Base-by-base conservation (phyloP, 1,140 invertebrate species). In the Adoxophyes honmai region DNA sequence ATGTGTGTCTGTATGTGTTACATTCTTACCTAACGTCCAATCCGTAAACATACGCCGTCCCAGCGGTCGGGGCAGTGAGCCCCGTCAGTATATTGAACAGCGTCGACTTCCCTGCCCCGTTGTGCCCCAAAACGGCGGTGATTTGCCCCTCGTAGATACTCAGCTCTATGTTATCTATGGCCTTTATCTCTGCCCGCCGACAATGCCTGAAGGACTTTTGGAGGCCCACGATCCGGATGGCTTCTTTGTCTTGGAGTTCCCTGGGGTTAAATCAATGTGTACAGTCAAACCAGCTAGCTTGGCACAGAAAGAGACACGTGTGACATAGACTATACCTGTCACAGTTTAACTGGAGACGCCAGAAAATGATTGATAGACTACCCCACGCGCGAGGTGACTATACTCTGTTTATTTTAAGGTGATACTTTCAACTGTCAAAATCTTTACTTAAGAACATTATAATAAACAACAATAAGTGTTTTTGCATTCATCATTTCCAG, bases 61-160 rank as follows among this genome's bases (percentile, higher is more conserved):
- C 97, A 67, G 91, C 90, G 48, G 91, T 92, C 4, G 93, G 93
- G 10, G 93, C 89, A 0, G 95, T 94, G 8, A 97, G 86, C 1
- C 96, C 97, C 1, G 95, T 96, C 0, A 98, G 80, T 62, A 98
- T 96, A 68, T 96, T 96, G 73, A 97, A 95, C 0, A 96, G 82
- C 0, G 95, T 96, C 0, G 95, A 96, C 85, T 96, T 97, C 1
- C 95, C 95, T 1, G 97, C 96, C 0, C 96, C 96, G 80, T 98
- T 98, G 75, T 97, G 96, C 0, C 96, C 97, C 36, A 98, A 87
- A 39, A 98, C 81, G 0, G 88, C 89, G 91, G 96, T 97, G 59
- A 98, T 96, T 81, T 96, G 94, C 6, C 93, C 93, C 78, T 95
- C 93, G 74, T 95, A 96, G 44, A 96, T 94, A 57, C 93, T 93